Conservation (phyloP, 2,113 vertebrate genomes). For the Corythaixoides concolor region DNA sequence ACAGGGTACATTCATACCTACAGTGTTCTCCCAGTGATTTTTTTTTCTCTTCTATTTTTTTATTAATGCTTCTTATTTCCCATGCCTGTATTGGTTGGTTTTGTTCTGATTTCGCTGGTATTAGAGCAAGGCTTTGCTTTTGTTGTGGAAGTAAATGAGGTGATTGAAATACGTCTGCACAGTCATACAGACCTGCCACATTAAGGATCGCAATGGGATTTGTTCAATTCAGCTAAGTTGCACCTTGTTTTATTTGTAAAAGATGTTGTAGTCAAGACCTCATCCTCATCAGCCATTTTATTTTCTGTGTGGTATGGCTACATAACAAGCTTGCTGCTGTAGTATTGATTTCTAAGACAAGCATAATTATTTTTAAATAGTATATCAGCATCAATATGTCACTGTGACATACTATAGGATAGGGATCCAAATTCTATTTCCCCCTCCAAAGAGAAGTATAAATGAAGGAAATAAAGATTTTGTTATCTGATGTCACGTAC, state of each 20-base stretch:
- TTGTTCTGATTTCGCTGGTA: not conserved
- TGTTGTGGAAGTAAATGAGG: not conserved
- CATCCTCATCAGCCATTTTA: not conserved
- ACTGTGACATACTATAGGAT: not conserved
- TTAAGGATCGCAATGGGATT: not conserved
- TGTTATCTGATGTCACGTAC: not conserved
- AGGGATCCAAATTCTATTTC: not conserved
- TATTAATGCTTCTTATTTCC: not conserved
- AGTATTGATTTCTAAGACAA: not conserved
- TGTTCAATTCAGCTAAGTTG: not conserved
- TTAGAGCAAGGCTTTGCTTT: not conserved
- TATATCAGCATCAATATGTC: not conserved
- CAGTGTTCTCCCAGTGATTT: not conserved
- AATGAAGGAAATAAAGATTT: not conserved
- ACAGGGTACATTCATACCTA: not conserved
- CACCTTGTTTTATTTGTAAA: not conserved
- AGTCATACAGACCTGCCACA: not conserved
- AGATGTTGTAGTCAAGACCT: not conserved
- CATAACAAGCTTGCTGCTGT: not conserved
- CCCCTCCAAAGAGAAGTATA: not conserved
- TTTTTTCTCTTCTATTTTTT: not conserved
- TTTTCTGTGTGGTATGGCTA: not conserved
- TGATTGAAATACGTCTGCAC: not conserved
- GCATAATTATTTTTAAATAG: not conserved
- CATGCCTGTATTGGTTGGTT: accelerated